Conservation (phyloP, 2,888 invertebrate genomes). For the Apamea sordens region DNA sequence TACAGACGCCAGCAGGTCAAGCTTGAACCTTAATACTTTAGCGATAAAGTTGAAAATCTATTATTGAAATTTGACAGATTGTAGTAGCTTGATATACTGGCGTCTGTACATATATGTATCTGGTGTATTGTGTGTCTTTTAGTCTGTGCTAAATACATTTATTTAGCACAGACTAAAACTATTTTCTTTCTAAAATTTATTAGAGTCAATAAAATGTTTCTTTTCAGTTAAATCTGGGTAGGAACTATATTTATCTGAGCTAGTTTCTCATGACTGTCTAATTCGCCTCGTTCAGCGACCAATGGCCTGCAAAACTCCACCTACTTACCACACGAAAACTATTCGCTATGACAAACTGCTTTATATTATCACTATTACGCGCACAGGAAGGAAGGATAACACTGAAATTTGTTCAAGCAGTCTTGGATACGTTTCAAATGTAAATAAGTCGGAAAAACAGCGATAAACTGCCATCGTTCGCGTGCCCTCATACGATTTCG, state of each 20-base stretch:
- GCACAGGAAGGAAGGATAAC: conserved; percentile 65
- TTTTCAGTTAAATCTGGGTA: not conserved
- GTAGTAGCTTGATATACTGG: no score
- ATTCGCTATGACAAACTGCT: conserved; percentile 53
- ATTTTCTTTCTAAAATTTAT: not conserved
- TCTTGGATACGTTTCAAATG: conserved; percentile 73
- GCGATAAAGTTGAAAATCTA: no score
- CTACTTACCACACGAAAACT: conserved; percentile 54
- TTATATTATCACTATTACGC: conserved; percentile 63
- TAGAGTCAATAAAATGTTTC: not conserved
- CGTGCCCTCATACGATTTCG: conserved; percentile 66
- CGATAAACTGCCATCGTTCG: conserved; percentile 72
- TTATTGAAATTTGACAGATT: no score
- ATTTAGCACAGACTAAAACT: no score
- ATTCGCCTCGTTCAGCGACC: conserved; percentile 29
- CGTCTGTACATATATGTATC: no score
- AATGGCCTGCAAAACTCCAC: conserved; percentile 26
- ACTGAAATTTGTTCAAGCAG: conserved; percentile 63
- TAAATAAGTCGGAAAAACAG: conserved; percentile 78
- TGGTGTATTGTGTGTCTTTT: no score
- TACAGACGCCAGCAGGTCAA: no score
- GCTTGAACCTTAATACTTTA: no score
- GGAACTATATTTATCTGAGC: not conserved
- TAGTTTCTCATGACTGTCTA: conserved; percentile 8
- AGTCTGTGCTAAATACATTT: no score